Conservation (phyloP, 92 coral and sea anemone genomes). For the Porites divaricata region DNA sequence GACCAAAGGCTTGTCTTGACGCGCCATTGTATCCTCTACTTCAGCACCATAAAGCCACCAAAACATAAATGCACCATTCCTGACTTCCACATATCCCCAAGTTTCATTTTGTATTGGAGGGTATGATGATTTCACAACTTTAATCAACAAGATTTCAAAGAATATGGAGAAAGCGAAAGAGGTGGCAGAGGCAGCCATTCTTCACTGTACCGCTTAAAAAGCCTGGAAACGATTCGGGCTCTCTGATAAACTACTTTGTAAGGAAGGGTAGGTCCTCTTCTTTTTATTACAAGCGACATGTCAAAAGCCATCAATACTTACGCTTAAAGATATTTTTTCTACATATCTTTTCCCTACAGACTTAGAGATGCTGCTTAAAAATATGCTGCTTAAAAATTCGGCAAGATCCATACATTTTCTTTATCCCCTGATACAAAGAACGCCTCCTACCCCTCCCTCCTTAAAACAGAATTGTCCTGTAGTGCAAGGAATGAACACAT, state of each 20-base stretch:
- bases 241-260: too few species aligned
- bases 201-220: too few species aligned
- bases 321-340: too few species aligned
- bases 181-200: background rate
- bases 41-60: constrained; percentile 90
- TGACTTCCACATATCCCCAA: constrained; percentile 76
- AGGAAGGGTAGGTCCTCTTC: too few species aligned
- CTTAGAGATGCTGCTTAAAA: too few species aligned
- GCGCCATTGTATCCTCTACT: constrained; percentile 24
- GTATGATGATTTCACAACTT: background rate
- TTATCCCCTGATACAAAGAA: background rate
- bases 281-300: too few species aligned
- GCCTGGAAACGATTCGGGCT: too few species aligned
- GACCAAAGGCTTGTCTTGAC: constrained; percentile 67
- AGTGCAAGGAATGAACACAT: background rate
- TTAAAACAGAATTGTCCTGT: background rate
- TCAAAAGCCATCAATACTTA: too few species aligned
- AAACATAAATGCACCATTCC: constrained; percentile 75
- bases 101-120: constrained; percentile 64
- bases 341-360: too few species aligned
- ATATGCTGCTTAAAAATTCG: too few species aligned
- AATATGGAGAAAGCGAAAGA: background rate
- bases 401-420: too few species aligned
- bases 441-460: background rate
- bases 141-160: background rate